Evolutionary conservation across 64 coral and sea anemone species (phyloP).

Genomic region (Orbicella faveolata): DNA sequence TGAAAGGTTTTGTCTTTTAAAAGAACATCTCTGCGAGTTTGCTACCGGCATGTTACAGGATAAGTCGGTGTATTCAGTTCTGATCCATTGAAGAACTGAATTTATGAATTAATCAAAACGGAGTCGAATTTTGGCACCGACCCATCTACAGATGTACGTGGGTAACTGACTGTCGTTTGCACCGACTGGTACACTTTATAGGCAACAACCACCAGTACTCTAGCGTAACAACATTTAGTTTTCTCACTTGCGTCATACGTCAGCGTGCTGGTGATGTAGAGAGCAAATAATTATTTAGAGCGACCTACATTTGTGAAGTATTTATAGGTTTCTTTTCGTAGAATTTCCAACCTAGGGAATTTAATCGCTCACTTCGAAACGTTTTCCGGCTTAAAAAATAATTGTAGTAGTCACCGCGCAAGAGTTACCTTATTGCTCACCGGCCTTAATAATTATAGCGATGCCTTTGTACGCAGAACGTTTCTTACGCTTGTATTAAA

Average conservation of each 20-base stretch:
- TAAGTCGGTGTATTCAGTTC: not conserved
- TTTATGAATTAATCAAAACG: not conserved
- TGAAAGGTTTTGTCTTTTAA: not conserved
- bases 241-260: not conserved
- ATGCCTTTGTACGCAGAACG: no score
- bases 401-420: no score
- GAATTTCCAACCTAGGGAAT: not conserved
- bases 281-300: not conserved
- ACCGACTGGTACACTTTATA: not conserved
- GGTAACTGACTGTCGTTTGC: not conserved
- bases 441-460: no score
- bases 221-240: not conserved
- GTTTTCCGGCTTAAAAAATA: no score
- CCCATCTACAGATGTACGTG: not conserved
- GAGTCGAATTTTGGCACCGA: not conserved
- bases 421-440: no score
- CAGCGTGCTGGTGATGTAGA: not conserved
- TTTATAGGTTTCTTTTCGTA: not conserved
- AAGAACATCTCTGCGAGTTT: not conserved
- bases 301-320: not conserved
- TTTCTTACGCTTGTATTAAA: no score
- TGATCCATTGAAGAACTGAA: not conserved
- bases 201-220: not conserved
- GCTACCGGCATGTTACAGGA: not conserved
- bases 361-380: not conserved